A percentile compares a stretch with the other conserved stretches of the same genome.
These are phyloP conservation scores for Patiria miniata DNA, from an alignment of 35 echinoderm and acorn worm species.

Conservation along the genomic window DNA sequence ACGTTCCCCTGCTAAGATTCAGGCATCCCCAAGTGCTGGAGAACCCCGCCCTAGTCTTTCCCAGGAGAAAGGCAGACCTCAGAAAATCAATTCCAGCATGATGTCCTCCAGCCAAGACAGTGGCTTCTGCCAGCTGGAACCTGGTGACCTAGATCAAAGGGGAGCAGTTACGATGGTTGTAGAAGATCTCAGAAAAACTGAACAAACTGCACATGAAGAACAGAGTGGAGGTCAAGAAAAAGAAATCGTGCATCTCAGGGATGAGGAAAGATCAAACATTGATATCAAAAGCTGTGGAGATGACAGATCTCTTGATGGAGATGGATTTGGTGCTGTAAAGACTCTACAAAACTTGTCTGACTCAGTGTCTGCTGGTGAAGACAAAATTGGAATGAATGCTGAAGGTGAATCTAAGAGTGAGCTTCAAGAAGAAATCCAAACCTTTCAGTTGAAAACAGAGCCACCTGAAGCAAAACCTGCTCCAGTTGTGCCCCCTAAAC, in stretches of 20 bases:
- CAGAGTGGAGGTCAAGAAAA: neutral
- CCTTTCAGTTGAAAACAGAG: neutral
- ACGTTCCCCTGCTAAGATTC: neutral
- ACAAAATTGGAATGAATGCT: neutral
- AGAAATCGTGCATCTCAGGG: neutral
- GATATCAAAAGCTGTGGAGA: neutral
- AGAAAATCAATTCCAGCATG: constrained; percentile 32
- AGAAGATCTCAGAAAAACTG: neutral
- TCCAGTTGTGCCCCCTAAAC: constrained; percentile 57
- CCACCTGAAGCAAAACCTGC: constrained; percentile 10
- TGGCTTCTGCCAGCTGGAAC: constrained; percentile 55
- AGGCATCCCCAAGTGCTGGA: constrained; percentile 22
- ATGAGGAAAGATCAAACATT: neutral
- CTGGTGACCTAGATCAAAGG: constrained; percentile 13
- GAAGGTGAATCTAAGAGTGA: neutral
- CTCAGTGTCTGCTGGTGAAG: neutral
- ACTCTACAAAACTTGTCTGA: neutral
- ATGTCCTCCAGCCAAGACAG: constrained; percentile 49
- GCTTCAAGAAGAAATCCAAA: neutral
- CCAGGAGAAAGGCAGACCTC: neutral
- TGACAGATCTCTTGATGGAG: neutral
- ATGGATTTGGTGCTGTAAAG: neutral
- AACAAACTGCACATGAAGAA: neutral
- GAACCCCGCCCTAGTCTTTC: neutral
- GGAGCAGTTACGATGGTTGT: neutral